Percentiles rank a stretch among this genome's conserved stretches.
These are phyloP conservation scores for Myrmecophaga tridactyla DNA, from an alignment of 2,113 vertebrate genomes.

Conservation along the genomic window DNA sequence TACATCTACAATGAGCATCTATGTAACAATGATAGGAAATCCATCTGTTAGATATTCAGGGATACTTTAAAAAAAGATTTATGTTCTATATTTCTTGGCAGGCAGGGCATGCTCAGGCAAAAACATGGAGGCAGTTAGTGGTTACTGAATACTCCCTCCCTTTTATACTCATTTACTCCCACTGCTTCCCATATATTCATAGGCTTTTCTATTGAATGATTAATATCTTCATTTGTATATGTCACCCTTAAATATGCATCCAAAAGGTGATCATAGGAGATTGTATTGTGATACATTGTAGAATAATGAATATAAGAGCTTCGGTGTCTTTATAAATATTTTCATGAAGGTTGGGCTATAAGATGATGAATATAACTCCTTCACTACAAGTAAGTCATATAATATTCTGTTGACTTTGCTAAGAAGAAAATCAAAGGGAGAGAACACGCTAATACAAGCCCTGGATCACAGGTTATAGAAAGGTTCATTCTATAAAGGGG, in stretches of 20 bases:
- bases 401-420: background rate
- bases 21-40: conserved; percentile 8
- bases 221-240: background rate
- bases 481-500: background rate
- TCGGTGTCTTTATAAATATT: conserved; percentile 8
- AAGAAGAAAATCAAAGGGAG: background rate
- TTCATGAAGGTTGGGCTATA: background rate
- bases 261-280: background rate
- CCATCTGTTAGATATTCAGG: background rate
- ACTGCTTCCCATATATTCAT: background rate
- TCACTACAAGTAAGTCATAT: background rate
- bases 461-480: background rate
- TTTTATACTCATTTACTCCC: background rate
- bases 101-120: background rate
- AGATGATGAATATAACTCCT: background rate
- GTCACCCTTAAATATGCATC: background rate
- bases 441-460: background rate
- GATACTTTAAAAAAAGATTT: background rate
- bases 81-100: background rate
- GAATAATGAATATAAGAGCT: background rate
- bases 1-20: conserved; percentile 12
- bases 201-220: background rate
- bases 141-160: background rate
- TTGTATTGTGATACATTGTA: background rate
- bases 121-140: background rate